Base-by-base conservation (phyloP, 1,140 invertebrate species). In the Phymastichus coffea region DNA sequence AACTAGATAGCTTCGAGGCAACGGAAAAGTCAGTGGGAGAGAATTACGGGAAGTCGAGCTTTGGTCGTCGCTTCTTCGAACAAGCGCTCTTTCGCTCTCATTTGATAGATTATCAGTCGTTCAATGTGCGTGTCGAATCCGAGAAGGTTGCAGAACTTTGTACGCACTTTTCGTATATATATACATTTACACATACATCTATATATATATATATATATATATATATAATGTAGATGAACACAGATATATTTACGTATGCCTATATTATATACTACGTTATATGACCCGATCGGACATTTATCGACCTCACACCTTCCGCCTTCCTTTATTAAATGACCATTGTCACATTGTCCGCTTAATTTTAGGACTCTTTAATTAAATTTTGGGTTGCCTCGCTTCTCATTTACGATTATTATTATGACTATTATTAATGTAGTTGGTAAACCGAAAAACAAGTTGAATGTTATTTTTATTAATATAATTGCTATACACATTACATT, bases 391-490 rank as follows among this genome's bases (percentile, higher is more conserved):
- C 52, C 35, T 61, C 35, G 35, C 37, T 30, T 19, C n/a, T n/a
- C n/a, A n/a, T n/a, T n/a, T n/a, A n/a, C n/a, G n/a, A n/a, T n/a
- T 52, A 23, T 54, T 38, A n/a, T 48, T 48, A 38, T 54, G 53
- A 56, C 25, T 56, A 30, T 48, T 47, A n/a, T 60, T 54, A 19
- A 35, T 54, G 40, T 40, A 28, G 22, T 49, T 19, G 38, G 47
- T n/a, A 15, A 30, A 58, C 52, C 12, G 28, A 53, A 48, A 54
- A 43, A 54, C 51, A 60, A 60, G 54, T 54, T 38, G 40, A 60
- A 60, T 60, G 47, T 54, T 54, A 54, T 47, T 54, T 46, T 59
- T 52, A 46, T 48, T 23, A 44, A 46, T 59, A 58, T 58, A 53
- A 46, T 52, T 59, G n/a, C n/a, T n/a, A n/a, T n/a, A n/a, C n/a